These are phyloP conservation scores for Psix sp. DNA, from an alignment of 1,140 invertebrate species.

Conservation along the genomic window DNA sequence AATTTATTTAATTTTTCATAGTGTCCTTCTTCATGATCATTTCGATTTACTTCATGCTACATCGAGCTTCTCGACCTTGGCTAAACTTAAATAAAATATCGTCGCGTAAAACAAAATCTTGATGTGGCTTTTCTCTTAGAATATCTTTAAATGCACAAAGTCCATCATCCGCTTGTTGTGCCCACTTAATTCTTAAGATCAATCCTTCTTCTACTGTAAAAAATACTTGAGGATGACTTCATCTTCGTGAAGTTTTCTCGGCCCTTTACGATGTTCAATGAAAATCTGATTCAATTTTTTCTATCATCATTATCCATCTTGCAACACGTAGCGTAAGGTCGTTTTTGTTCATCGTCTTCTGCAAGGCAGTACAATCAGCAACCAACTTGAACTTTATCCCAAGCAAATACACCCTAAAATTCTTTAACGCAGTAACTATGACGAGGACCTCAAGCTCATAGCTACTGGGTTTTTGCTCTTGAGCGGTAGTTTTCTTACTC, in stretches of 20 bases:
- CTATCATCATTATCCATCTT: background rate
- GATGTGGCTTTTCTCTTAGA: background rate
- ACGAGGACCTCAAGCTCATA: conserved; percentile 2
- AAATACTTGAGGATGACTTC: background rate
- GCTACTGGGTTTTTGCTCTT: background rate
- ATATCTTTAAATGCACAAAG: background rate
- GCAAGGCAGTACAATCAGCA: conserved; percentile 1
- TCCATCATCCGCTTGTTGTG: conserved; percentile 1
- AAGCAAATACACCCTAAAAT: conserved; percentile 2
- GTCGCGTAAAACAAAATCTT: background rate
- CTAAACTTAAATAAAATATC: conserved; percentile 1
- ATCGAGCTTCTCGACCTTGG: conserved; percentile 13
- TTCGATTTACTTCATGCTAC: too few species aligned
- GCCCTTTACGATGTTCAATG: conserved; percentile 11
- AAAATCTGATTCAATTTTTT: background rate
- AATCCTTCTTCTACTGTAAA: background rate
- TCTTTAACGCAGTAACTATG: background rate
- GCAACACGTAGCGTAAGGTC: background rate
- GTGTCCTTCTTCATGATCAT: conserved; percentile 53
- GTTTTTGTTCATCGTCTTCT: conserved; percentile 1
- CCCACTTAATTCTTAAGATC: background rate
- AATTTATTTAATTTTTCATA: conserved; percentile 19
- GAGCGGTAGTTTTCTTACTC: background rate
- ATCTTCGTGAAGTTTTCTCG: conserved; percentile 13
- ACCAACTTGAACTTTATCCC: conserved; percentile 2